Percentiles rank a stretch among this genome's conserved stretches.
Evolutionary conservation across 2,113 vertebrate genomes (phyloP).

Genomic region (Albula glossodonta): DNA sequence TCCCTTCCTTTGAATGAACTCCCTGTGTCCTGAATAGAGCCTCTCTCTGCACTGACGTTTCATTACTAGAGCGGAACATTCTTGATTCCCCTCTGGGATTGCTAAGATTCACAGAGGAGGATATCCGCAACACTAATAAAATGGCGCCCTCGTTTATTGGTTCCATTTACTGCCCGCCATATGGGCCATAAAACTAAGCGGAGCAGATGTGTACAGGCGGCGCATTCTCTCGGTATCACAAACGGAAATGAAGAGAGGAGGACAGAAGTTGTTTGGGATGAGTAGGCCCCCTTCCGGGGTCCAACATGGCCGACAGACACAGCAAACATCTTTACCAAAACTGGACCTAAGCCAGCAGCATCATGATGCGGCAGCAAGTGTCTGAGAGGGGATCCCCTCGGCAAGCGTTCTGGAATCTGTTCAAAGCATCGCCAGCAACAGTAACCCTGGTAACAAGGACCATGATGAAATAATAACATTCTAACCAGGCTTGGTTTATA

Average conservation of each 20-base stretch:
- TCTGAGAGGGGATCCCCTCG: neutral
- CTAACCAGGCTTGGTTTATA: neutral
- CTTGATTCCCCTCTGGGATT: conserved; percentile 20
- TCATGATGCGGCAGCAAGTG: no score
- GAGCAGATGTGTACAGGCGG: conserved; percentile 15
- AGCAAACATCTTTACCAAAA: neutral
- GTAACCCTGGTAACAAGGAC: neutral
- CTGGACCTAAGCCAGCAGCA: neutral
- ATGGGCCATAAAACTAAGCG: conserved; percentile 21
- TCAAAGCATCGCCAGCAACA: neutral
- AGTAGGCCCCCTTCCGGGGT: neutral
- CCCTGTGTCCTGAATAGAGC: neutral
- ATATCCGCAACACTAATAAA: conserved; percentile 21
- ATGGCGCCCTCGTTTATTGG: conserved; percentile 13
- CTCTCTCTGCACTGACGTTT: neutral
- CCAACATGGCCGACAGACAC: neutral
- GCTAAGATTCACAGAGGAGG: neutral
- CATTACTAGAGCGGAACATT: conserved; percentile 18
- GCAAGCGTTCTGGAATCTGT: neutral
- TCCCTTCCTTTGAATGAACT: neutral
- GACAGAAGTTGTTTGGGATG: neutral
- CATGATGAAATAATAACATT: neutral
- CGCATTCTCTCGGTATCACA: neutral
- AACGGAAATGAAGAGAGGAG: neutral
- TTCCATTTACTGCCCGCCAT: conserved; percentile 20